A percentile compares a stretch with the other conserved stretches of the same genome.
These are phyloP conservation scores for Lerema accius DNA, from an alignment of 1,140 invertebrate species.

Conservation along the genomic window DNA sequence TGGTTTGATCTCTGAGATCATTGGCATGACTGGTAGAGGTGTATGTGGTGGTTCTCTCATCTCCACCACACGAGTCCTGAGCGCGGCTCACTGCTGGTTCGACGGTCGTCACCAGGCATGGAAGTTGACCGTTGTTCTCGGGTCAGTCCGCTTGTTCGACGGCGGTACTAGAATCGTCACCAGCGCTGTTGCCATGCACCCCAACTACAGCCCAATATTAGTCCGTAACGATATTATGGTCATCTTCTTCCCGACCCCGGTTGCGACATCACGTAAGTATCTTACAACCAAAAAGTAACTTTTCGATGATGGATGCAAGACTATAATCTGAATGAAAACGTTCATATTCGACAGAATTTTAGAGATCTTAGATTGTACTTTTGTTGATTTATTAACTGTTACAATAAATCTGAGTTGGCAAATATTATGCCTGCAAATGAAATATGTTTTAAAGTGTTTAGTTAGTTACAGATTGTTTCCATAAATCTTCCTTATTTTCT, in stretches of 20 bases:
- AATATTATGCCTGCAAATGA: no score
- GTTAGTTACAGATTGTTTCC: no score
- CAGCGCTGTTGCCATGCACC: conserved; percentile 42
- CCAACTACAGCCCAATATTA: conserved; percentile 35
- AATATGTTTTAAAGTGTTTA: no score
- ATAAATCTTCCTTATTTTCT: no score
- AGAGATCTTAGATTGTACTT: no score
- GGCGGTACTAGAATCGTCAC: conserved; percentile 48
- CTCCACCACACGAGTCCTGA: conserved; percentile 37
- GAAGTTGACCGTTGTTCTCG: conserved; percentile 50
- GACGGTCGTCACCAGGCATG: conserved; percentile 49
- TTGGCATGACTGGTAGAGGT: conserved; percentile 34
- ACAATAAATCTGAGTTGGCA: no score
- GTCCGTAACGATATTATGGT: conserved; percentile 54
- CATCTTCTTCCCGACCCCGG: conserved; percentile 47
- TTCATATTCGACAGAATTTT: no score
- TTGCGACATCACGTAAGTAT: conserved; percentile 57
- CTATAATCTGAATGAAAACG: no score
- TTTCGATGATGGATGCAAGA: no score
- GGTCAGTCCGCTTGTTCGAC: conserved; percentile 46
- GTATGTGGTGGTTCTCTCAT: conserved; percentile 53
- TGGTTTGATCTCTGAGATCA: conserved; percentile 46
- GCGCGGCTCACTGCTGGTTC: conserved; percentile 60
- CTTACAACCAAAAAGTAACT: no score
- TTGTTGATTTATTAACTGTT: no score